Percentiles rank a stretch among this genome's conserved stretches.
These are phyloP conservation scores for Brachionus sp. DNA, from an alignment of 1,140 invertebrate genomes.

Conservation along the genomic window DNA sequence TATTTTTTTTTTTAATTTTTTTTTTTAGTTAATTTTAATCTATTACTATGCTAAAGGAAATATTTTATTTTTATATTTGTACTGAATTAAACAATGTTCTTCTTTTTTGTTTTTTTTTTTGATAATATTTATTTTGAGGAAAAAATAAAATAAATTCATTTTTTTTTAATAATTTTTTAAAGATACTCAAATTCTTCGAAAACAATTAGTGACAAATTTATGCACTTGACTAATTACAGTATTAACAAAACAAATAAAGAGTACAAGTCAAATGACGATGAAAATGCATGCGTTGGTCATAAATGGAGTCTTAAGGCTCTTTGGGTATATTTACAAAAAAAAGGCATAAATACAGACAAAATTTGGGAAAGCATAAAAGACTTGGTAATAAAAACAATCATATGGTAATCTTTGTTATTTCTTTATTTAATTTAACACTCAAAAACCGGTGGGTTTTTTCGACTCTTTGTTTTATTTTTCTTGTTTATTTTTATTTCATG, in stretches of 20 bases:
- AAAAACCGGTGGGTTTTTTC: no score
- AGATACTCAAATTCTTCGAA: conserved; percentile 59
- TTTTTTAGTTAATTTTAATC: no score
- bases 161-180: no score
- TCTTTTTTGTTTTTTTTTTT: no score
- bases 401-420: conserved; percentile 58
- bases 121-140: no score
- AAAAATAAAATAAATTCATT: no score
- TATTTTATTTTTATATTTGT: no score
- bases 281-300: conserved; percentile 57
- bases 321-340: conserved; percentile 76
- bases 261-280: conserved; percentile 56
- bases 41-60: no score
- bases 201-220: conserved; percentile 55
- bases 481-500: no score
- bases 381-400: conserved; percentile 85
- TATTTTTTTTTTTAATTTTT: background rate
- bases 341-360: conserved; percentile 72
- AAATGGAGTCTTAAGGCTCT: conserved; percentile 75
- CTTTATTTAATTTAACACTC: no score
- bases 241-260: conserved; percentile 58
- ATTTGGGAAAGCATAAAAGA: conserved; percentile 87
- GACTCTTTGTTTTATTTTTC: no score
- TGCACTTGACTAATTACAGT: conserved; percentile 61
- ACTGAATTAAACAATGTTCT: no score